These are phyloP conservation scores for Pelodytes ibericus DNA, from an alignment of 2,797 vertebrate species.

Conservation along the genomic window DNA sequence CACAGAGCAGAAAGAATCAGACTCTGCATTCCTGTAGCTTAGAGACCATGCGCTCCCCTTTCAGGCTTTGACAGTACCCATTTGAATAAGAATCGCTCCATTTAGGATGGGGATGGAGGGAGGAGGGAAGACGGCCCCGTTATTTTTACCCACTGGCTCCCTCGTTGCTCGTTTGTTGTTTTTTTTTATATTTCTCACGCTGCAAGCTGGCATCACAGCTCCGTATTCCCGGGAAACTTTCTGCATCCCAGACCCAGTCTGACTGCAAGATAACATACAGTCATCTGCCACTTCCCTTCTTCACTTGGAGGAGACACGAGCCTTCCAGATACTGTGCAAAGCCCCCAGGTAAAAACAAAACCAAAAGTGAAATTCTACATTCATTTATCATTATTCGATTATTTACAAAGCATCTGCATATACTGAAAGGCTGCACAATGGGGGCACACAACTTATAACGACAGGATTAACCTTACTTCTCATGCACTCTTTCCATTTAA, in stretches of 20 bases:
- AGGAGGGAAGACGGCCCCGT: conserved; percentile 44
- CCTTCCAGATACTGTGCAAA: not conserved
- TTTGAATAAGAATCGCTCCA: conserved; percentile 91
- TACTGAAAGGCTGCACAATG: too few relatives aligned
- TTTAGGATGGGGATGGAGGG: conserved; percentile 52
- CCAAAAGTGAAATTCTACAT: too few relatives aligned
- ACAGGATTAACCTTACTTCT: too few relatives aligned
- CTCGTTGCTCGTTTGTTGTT: conserved; percentile 49
- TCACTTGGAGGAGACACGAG: conserved; percentile 3
- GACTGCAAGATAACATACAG: conserved; percentile 19
- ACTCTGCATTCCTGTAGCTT: conserved; percentile 80
- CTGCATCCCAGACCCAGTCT: not conserved
- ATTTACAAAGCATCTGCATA: too few relatives aligned
- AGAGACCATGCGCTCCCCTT: conserved; percentile 78
- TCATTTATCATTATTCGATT: too few relatives aligned
- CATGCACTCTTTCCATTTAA: too few relatives aligned
- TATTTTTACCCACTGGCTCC: conserved; percentile 51
- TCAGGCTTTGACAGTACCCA: conserved; percentile 77
- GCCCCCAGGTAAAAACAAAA: conserved; percentile 37
- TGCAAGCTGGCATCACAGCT: conserved; percentile 30
- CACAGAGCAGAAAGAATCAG: conserved; percentile 73
- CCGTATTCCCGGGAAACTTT: not conserved
- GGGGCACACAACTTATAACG: too few relatives aligned
- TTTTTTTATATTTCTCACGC: conserved; percentile 55
- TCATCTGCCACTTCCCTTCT: not conserved